A percentile compares a stretch with the other conserved stretches of the same genome.
These are phyloP conservation scores for Seira sanloemensis DNA, from an alignment of 2,888 invertebrate species.

Conservation along the genomic window DNA sequence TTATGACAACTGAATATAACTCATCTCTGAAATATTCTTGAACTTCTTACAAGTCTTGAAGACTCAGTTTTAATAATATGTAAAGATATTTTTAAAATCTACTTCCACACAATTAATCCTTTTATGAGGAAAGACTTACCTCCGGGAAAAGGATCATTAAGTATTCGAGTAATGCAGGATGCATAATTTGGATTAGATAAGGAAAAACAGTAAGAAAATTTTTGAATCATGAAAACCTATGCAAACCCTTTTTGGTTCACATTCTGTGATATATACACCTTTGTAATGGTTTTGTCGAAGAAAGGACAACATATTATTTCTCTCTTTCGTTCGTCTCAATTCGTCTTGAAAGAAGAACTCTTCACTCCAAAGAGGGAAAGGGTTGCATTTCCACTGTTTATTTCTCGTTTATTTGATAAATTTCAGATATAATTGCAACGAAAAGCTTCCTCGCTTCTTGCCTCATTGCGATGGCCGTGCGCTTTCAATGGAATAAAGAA, in stretches of 20 bases:
- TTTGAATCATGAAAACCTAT: constrained; percentile 5
- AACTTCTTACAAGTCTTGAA: too few relatives aligned
- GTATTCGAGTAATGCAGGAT: not conserved
- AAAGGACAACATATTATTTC: not conserved
- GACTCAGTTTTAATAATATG: too few relatives aligned
- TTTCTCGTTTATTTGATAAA: not conserved
- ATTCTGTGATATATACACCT: too few relatives aligned
- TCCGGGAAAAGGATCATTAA: constrained; percentile 47
- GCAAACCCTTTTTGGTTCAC: too few relatives aligned
- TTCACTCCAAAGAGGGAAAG: not conserved
- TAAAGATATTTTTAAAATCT: too few relatives aligned
- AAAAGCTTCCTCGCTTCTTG: not conserved
- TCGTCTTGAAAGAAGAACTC: not conserved
- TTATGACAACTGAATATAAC: too few relatives aligned
- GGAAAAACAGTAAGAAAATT: not conserved
- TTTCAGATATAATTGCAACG: not conserved
- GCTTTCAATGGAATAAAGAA: not conserved
- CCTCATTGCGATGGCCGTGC: not conserved
- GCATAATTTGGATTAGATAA: not conserved
- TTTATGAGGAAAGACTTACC: constrained; percentile 27
- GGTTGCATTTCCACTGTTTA: constrained; percentile 7
- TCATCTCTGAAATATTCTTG: too few relatives aligned
- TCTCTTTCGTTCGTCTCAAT: constrained; percentile 9
- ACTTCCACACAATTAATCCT: constrained; percentile 1
- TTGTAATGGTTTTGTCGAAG: not conserved